A percentile compares a stretch with the other conserved stretches of the same genome.
Evolutionary conservation across 2,113 vertebrate species (phyloP).

Genomic region (Pseudorectes ferrugineus): DNA sequence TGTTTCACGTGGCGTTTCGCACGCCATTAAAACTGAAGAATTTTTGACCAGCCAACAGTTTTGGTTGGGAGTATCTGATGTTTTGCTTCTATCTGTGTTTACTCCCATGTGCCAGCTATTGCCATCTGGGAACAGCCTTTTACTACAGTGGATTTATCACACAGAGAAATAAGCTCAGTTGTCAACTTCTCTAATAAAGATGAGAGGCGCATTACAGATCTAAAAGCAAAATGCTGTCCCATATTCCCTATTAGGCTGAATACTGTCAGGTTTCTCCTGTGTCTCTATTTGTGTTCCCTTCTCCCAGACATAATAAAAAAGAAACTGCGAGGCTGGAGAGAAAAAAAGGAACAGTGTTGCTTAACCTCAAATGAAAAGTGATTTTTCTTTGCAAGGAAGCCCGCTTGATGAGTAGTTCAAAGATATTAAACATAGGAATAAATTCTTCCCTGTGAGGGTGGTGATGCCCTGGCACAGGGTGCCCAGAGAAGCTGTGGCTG

Average conservation of each 20-base stretch:
- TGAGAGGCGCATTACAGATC: not conserved
- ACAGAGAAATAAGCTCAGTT: not conserved
- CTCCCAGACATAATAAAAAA: not conserved
- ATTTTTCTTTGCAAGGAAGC: not conserved
- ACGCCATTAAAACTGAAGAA: not conserved
- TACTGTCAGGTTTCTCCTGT: not conserved
- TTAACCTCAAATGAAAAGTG: not conserved
- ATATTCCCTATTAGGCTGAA: not conserved
- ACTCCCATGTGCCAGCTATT: not conserved
- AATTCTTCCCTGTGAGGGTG: not conserved
- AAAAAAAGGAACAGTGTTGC: not conserved
- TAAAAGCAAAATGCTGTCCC: not conserved
- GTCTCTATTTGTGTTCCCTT: not conserved
- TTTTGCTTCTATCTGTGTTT: not conserved
- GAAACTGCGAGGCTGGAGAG: not conserved
- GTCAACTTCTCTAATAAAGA: conserved; percentile 16
- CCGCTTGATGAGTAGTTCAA: not conserved
- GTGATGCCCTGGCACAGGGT: fast-evolving
- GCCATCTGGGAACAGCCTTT: conserved; percentile 5
- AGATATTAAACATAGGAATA: not conserved
- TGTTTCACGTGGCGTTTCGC: fast-evolving
- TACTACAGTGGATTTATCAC: not conserved
- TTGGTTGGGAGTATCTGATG: not conserved
- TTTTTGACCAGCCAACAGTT: not conserved
- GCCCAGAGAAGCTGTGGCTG: not conserved